Conservation (phyloP, 2,797 vertebrate species). For the Smutsia temminckii region DNA sequence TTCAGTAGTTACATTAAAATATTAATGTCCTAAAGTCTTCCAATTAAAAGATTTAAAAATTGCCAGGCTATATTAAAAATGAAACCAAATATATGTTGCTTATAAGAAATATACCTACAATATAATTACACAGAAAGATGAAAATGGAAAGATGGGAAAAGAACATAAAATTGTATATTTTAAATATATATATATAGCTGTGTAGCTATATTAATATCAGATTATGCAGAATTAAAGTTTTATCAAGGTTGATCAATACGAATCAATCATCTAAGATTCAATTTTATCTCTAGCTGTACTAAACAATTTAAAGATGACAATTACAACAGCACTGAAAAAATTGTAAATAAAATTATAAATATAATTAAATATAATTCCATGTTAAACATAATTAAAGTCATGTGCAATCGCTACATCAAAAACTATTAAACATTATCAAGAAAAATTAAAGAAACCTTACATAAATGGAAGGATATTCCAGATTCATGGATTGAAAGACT, state of each 20-base stretch:
- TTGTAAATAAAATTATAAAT: neutral
- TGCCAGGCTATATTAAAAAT: neutral
- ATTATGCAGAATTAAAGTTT: neutral
- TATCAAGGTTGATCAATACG: neutral
- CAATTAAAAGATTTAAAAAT: neutral
- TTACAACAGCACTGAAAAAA: neutral
- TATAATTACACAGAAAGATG: neutral
- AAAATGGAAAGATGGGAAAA: neutral
- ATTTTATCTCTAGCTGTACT: neutral
- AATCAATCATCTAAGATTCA: neutral
- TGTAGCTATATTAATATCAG: neutral
- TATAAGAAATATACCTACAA: neutral
- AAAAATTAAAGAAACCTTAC: neutral
- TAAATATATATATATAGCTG: neutral
- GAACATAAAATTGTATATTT: neutral
- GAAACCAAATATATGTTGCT: neutral
- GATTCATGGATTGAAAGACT: neutral
- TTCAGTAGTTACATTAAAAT: neutral
- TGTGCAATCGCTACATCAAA: neutral
- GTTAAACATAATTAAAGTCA: neutral
- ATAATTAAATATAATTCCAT: too few species aligned
- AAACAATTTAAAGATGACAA: neutral
- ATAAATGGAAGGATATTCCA: neutral
- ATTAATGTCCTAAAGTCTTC: neutral
- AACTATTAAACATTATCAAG: neutral